Base-by-base conservation (phyloP, 1,140 invertebrate species). In the Gryon sp. region DNA sequence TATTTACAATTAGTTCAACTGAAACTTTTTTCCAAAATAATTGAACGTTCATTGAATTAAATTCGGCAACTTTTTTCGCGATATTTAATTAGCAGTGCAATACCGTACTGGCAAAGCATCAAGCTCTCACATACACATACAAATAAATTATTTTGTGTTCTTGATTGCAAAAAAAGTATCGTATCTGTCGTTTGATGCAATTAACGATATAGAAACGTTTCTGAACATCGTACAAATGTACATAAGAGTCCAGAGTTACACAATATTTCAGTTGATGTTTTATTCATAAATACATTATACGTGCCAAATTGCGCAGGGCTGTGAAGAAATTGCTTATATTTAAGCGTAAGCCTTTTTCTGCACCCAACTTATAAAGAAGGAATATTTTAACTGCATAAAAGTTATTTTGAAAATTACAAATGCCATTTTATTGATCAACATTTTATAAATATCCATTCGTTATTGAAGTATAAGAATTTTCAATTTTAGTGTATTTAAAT, bases 311-410 rank as follows among this genome's bases (percentile, higher is more conserved):
- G 72, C 63, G 50, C 69, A 63, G 69, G 70, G 55, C 68, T 72
- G 38, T 48, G 70, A 70, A 65, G 50, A 52, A 81, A 81, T 75
- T 68, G 80, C 28, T 75, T 78, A 76, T 78, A 80, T 82, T 84
- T 83, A 85, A 82, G 76, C 68, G 70, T 72, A 70, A 78, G 57
- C 72, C 63, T 83, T 83, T 86, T 86, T 81, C 82, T 80, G n/a
- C n/a, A n/a, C n/a, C 65, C 48, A 16, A 20, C 62, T 78, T 80
- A 73, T 69, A 65, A 76, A 78, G 83, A 86, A 85, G 74, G 83
- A 86, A 86, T 84, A 86, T 83, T 82, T 86, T 85, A 84, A 81
- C 85, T 75, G 83, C 79, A 80, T 65, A 59, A 45, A 77, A 84
- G 86, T 86, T 87, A 66, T 68, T 26, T 19, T 34, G 53, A n/a